Conservation (phyloP, 2,888 invertebrate species). For the Drosophila demipolita region DNA sequence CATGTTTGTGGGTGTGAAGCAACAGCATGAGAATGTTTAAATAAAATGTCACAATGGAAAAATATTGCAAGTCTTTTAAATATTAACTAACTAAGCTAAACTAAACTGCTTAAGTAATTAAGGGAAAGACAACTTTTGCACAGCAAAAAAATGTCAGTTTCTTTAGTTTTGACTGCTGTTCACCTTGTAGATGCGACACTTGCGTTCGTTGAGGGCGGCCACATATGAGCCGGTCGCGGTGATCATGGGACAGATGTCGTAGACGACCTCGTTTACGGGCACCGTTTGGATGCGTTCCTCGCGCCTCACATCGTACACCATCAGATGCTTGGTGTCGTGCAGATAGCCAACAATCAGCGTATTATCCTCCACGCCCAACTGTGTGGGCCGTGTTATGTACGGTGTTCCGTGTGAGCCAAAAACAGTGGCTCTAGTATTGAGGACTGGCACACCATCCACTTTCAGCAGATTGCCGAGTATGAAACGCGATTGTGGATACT, state of each 20-base stretch:
- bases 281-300: constrained; percentile 86
- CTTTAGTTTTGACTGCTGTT: constrained; percentile 45
- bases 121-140: constrained; percentile 20
- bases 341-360: constrained; percentile 90
- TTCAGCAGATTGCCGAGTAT: constrained; percentile 86
- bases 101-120: constrained; percentile 1
- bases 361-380: constrained; percentile 85
- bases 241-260: constrained; percentile 89
- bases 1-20: constrained; percentile 36
- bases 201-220: constrained; percentile 89
- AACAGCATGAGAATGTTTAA: constrained; percentile 52
- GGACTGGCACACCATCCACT: constrained; percentile 85
- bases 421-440: constrained; percentile 88
- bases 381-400: constrained; percentile 87
- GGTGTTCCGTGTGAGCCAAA: constrained; percentile 89
- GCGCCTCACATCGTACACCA: constrained; percentile 88
- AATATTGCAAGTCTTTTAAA: constrained; percentile 8
- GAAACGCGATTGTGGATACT: constrained; percentile 86
- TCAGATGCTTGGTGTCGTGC: constrained; percentile 89
- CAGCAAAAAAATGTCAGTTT: background rate
- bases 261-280: constrained; percentile 88
- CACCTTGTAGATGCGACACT: constrained; percentile 89
- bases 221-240: constrained; percentile 86
- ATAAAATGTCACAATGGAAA: constrained; percentile 50
- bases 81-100: constrained; percentile 1